Evolutionary conservation across 2,113 vertebrate genomes (phyloP), one percentile per base, ranked within the genome.

Genomic region (Gallinago jamesoni): DNA sequence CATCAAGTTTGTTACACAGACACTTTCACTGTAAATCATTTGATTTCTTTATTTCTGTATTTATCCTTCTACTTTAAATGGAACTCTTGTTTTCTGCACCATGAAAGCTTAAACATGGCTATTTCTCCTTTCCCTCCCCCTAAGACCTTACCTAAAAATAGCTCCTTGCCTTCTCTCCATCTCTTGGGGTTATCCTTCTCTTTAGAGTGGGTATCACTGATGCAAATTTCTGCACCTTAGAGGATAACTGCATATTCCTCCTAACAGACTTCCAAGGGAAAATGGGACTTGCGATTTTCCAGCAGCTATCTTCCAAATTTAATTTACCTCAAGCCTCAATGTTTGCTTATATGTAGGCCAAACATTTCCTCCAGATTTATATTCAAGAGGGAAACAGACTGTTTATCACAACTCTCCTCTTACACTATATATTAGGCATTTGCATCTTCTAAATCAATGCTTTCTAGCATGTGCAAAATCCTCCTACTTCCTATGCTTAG

Each of bases 331-430:
- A 90, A 91, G 70, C 70, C 91, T 87, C 91, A 91, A 47, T 93
- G 87, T 97, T 95, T 97, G 89, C 95, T 95, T 94, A 87, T 92
- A 96, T 97, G 89, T 94, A 95, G 95, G 94, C 90, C 94, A 94
- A 41, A 57, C 31, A 79, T 91, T 95, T 97, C 77, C 74, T 94
- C 59, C 47, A 84, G 90, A 95, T 89, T 85, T 91, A 96, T 87
- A 89, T 87, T 95, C 66, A 0, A 89, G 96, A 94, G 86, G 52
- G 31, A 72, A 57, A 56, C 86, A 95, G 84, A 62, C 69, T 96
- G 90, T 92, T 96, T 96, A 97, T 95, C 77, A 79, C 80, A 74
- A 22, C 83, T 92, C 81, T 90, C 33, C 87, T 84, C 85, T 95
- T 81, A 88, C 30, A 37, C 73, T 74, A 53, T 28, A 57, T 75